Evolutionary conservation across 1,140 invertebrate species (phyloP).

Genomic region (Calosoma granatense): DNA sequence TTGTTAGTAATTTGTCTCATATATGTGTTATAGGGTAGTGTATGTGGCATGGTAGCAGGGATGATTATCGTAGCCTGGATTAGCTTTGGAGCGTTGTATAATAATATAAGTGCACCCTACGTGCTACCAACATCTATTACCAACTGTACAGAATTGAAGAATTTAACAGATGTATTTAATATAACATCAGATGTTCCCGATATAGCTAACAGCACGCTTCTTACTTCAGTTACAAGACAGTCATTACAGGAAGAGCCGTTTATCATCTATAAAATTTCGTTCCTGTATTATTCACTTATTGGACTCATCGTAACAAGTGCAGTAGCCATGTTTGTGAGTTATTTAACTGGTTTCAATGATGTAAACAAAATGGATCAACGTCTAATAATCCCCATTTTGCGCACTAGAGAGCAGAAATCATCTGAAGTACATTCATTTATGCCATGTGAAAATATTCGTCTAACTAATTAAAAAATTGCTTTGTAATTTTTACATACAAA

Average conservation of each 20-base stretch:
- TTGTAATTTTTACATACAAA: too few species aligned
- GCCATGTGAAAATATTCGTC: too few species aligned
- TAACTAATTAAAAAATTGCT: too few species aligned
- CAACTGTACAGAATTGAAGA: neutral
- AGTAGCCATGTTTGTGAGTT: conserved; percentile 36
- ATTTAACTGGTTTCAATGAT: conserved; percentile 31
- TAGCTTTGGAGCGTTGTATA: neutral
- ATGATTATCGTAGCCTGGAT: neutral
- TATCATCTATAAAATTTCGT: conserved; percentile 30
- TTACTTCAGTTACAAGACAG: too few species aligned
- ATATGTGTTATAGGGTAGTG: neutral
- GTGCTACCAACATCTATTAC: neutral
- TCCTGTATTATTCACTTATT: conserved; percentile 40
- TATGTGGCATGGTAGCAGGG: neutral
- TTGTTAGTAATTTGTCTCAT: neutral
- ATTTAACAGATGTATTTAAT: too few species aligned
- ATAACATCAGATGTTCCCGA: too few species aligned
- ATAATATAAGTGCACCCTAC: neutral
- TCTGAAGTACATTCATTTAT: too few species aligned
- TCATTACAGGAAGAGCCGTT: neutral
- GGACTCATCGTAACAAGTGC: conserved; percentile 32
- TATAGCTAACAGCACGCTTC: too few species aligned
- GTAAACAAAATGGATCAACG: neutral
- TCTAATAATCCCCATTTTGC: too few species aligned
- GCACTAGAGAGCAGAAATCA: too few species aligned